Evolutionary conservation across 2,113 vertebrate species (phyloP).

Genomic region (Xyrauchen texanus): DNA sequence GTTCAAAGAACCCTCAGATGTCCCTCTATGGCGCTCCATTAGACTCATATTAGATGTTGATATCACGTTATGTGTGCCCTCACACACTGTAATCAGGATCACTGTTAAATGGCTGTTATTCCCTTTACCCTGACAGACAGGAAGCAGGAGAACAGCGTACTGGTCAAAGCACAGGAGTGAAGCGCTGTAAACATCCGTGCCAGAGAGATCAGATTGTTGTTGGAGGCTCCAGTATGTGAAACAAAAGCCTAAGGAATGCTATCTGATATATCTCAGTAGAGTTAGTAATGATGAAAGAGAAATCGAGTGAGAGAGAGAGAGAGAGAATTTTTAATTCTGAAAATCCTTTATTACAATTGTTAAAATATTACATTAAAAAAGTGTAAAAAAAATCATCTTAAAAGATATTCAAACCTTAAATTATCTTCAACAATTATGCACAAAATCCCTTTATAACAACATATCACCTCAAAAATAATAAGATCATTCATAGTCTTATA

Average conservation of each 20-base stretch:
- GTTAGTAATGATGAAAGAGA: not conserved
- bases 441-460: no score
- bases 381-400: no score
- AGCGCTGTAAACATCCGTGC: conserved; percentile 65
- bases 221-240: conserved; percentile 60
- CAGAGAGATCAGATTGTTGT: conserved; percentile 63
- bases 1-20: conserved; percentile 21
- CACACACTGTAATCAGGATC: conserved; percentile 53
- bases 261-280: conserved; percentile 62
- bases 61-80: conserved; percentile 19
- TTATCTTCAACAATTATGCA: no score
- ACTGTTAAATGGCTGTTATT: conserved; percentile 55
- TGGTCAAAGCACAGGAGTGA: conserved; percentile 55
- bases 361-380: no score
- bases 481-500: no score
- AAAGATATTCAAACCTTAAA: no score
- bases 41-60: conserved; percentile 20
- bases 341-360: no score
- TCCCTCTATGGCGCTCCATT: not conserved
- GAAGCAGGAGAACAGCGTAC: conserved; percentile 68
- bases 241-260: conserved; percentile 69
- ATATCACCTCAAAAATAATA: no score
- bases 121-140: conserved; percentile 62
- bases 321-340: no score
- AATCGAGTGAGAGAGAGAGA: no score